Conservation (phyloP, 2,113 vertebrate genomes). For the Halichoeres trimaculatus region DNA sequence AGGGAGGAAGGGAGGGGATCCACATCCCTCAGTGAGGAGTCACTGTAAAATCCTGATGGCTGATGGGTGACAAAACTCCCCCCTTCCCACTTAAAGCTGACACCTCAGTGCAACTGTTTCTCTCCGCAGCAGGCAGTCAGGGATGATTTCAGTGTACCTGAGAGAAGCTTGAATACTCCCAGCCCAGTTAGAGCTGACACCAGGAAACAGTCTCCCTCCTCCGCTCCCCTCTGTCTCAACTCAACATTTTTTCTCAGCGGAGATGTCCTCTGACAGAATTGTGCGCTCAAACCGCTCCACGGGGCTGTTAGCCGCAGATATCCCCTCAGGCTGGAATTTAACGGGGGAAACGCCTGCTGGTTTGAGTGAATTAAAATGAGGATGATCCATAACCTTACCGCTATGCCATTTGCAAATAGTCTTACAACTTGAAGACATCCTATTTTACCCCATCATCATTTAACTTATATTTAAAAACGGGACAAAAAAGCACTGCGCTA, state of each 20-base stretch:
- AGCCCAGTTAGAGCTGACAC: constrained; percentile 81
- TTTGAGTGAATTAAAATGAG: constrained; percentile 72
- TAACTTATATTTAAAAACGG: constrained; percentile 38
- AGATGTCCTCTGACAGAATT: constrained; percentile 78
- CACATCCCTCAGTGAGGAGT: constrained; percentile 57
- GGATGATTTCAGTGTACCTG: constrained; percentile 76
- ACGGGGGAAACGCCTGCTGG: constrained; percentile 65
- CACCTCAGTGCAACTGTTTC: constrained; percentile 74
- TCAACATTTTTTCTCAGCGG: constrained; percentile 67
- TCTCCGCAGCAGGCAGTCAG: constrained; percentile 73
- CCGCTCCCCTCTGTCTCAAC: constrained; percentile 70
- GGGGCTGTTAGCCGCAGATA: constrained; percentile 69
- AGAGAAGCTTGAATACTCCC: constrained; percentile 74
- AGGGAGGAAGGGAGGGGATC: constrained; percentile 12
- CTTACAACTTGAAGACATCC: constrained; percentile 55
- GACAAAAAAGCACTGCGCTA: constrained; percentile 19
- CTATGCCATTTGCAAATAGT: constrained; percentile 58
- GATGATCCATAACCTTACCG: constrained; percentile 67
- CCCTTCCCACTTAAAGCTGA: constrained; percentile 77
- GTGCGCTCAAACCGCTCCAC: constrained; percentile 55
- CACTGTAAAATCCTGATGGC: constrained; percentile 71
- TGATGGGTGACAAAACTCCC: constrained; percentile 79
- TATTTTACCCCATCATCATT: constrained; percentile 25
- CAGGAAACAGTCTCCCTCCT: constrained; percentile 72
- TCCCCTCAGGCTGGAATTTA: constrained; percentile 73